Percentiles rank a stretch among this genome's conserved stretches.
Conservation (phyloP, 2,797 vertebrate genomes). For the Decapterus maruadsi region DNA sequence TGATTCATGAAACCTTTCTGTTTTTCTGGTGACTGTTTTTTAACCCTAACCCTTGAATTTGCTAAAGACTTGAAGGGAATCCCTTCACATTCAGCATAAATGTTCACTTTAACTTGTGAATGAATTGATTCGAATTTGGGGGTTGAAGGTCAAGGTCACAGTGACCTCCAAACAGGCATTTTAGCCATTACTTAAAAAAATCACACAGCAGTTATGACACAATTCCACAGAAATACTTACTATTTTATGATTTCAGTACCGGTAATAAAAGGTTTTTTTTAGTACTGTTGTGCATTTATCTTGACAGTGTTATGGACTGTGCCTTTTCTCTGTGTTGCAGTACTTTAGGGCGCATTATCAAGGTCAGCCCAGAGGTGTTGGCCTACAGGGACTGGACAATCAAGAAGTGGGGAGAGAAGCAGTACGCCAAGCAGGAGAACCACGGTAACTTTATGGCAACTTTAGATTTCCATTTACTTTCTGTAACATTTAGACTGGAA, state of each 20-base stretch:
- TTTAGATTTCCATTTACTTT: neutral
- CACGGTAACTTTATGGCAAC: constrained; percentile 71
- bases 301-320: neutral
- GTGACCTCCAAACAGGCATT: no score
- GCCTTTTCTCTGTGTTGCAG: constrained; percentile 74
- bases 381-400: constrained; percentile 96
- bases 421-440: constrained; percentile 82
- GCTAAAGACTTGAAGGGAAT: no score
- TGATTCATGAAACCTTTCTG: neutral
- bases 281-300: neutral
- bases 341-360: constrained; percentile 96
- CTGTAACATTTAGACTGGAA: neutral
- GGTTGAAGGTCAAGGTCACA: no score
- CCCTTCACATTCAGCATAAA: no score
- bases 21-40: neutral
- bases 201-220: no score
- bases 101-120: no score
- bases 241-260: no score
- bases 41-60: no score
- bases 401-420: constrained; percentile 92
- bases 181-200: no score
- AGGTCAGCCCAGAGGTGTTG: constrained; percentile 95
- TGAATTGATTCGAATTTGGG: no score
- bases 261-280: no score
- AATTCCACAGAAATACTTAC: no score